Base-by-base conservation (phyloP, 2,113 vertebrate species). In the Nothobranchius kuhntae region DNA sequence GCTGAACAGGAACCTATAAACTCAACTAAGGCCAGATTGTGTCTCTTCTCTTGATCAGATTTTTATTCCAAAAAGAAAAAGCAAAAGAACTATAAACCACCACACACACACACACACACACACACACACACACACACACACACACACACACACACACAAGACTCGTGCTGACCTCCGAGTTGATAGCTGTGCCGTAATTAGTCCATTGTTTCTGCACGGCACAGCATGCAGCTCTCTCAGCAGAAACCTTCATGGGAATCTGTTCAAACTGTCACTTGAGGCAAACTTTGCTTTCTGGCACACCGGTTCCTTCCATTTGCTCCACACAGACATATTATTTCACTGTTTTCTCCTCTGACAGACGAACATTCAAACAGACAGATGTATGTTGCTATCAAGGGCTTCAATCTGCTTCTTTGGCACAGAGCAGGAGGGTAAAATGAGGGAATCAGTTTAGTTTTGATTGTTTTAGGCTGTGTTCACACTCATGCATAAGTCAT, bases 1-100 rank as follows among this genome's bases (percentile, higher is more conserved):
- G 57, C 40, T 61, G 66, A 77, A 86, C 88, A 8, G 38, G 38
- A 40, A 40, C 38, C 71, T 85, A 88, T 86, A 86, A 82, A 54
- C 55, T 30, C 56, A 84, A 82, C 69, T 68, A 15, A 75, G 78
- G 82, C 76, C 85, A 88, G 78, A 86, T 86, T 80, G 76, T 87
- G 85, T 89, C 86, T 81, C 77, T 66, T 83, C 42, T 57, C 87
- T 87, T 89, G 83, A 87, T 91, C 83, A 86, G 78, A 86, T 80
- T 82, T 81, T 77, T 8, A 7, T 9, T 9, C 38, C 38, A 40
- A 86, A 75, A 87, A 45, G 63, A 57, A 71, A 54, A 79, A 75
- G 79, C 65, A 77, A 68, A 67, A 78, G 38, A 8, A 8, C 9
- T 8, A 40, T 8, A 40, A 21, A 21, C 21, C 21, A 21, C 21